Evolutionary conservation across 2,113 vertebrate genomes (phyloP), one percentile per base, ranked within the genome.

Genomic region (Ceyx melanurus): DNA sequence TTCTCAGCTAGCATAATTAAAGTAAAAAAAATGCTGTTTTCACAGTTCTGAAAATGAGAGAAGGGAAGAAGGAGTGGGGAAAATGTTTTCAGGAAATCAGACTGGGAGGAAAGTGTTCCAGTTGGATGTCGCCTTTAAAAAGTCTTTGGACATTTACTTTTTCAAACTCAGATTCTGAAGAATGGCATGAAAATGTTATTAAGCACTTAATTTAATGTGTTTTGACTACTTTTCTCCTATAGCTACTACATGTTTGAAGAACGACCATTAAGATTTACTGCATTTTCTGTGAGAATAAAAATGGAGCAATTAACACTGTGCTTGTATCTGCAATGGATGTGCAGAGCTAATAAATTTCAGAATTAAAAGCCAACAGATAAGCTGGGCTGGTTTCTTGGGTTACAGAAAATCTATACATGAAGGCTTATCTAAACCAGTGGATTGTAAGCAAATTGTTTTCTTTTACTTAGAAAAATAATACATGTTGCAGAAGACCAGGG

Each of bases 301-400:
- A 97, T 88, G 94, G 92, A 97, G 97, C 97, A 98, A 97, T 98
- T 98, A 98, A 97, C 95, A 95, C 87, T 77, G 58, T 92, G 95
- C 85, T 96, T 97, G 95, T 96, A 97, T 96, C 94, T 95, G 83
- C 96, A 97, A 93, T 87, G 81, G 92, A 93, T 89, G 58, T 50
- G 54, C 92, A 96, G 84, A 97, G 73, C 95, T 96, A 96, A 97
- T 98, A 97, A 96, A 98, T 98, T 97, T 95, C 68, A 95, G 85
- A 96, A 98, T 97, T 97, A 98, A 98, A 97, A 97, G 89, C 90
- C 88, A 97, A 93, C 71, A 96, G 89, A 97, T 96, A 97, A 95
- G 81, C 62, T 77, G 25, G 71, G 80, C 74, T 94, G 81, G 79
- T 96, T 95, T 91, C 67, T 35, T 53, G 57, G 92, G 97, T 97